Evolutionary conservation across 2,888 invertebrate genomes (phyloP).

Genomic region (Rugalucina vietnamica): DNA sequence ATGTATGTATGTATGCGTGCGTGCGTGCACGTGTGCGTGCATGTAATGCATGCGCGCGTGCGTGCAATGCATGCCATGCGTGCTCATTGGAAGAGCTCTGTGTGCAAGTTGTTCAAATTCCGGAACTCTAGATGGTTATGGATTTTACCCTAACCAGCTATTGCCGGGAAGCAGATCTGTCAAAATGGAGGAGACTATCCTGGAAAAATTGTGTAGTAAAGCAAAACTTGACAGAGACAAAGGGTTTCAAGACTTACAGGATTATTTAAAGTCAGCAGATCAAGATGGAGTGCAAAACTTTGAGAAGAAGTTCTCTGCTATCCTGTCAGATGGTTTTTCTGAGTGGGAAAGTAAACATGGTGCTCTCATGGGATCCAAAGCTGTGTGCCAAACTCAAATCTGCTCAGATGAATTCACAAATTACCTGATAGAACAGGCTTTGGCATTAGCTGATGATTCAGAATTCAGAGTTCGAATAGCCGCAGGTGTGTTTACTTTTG

Average conservation of each 20-base stretch:
- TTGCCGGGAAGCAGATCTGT: not conserved
- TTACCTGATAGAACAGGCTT: conserved; percentile 73
- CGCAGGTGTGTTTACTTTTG: conserved; percentile 82
- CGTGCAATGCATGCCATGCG: too few species aligned
- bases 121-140: too few species aligned
- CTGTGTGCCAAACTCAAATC: conserved; percentile 72
- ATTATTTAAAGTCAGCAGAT: conserved; percentile 56
- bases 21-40: too few species aligned
- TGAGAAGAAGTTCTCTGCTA: conserved; percentile 68
- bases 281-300: conserved; percentile 65
- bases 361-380: conserved; percentile 83
- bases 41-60: too few species aligned
- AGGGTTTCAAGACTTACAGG: conserved; percentile 75
- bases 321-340: conserved; percentile 69
- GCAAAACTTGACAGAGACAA: conserved; percentile 82
- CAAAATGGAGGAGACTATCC: conserved; percentile 74
- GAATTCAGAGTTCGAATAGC: conserved; percentile 85
- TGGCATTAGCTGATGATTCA: conserved; percentile 82
- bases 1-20: too few species aligned
- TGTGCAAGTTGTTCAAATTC: too few species aligned
- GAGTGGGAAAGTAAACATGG: conserved; percentile 85
- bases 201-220: conserved; percentile 75
- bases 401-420: conserved; percentile 77
- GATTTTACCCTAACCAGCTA: not conserved
- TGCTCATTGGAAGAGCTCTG: too few species aligned